A percentile compares a stretch with the other conserved stretches of the same genome.
Conservation (phyloP, 1,140 invertebrate genomes). For the Proctacanthus coquilletti region DNA sequence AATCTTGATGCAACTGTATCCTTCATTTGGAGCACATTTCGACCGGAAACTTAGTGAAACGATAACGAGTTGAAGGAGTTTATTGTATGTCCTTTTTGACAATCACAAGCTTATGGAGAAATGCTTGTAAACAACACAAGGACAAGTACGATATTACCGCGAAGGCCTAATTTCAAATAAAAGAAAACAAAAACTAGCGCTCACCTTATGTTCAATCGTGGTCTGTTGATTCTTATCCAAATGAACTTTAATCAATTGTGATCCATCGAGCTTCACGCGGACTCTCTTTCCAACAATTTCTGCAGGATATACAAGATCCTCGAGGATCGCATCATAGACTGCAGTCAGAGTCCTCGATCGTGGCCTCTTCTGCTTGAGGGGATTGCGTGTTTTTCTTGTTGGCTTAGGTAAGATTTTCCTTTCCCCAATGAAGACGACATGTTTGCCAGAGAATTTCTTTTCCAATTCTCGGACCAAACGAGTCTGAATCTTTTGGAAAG, state of each 20-base stretch:
- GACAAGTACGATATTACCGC: constrained; percentile 10
- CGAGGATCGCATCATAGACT: constrained; percentile 93
- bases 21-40: too few relatives aligned
- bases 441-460: constrained; percentile 98
- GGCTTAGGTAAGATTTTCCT: constrained; percentile 97
- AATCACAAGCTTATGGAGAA: constrained; percentile 13
- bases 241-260: constrained; percentile 94
- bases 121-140: constrained; percentile 21
- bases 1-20: too few relatives aligned
- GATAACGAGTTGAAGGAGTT: constrained; percentile 24
- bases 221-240: constrained; percentile 97
- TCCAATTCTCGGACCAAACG: constrained; percentile 93
- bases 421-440: constrained; percentile 97
- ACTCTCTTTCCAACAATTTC: constrained; percentile 99
- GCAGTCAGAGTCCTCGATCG: constrained; percentile 84
- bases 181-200: constrained; percentile 8
- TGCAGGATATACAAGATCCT: constrained; percentile 96
- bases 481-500: constrained; percentile 96
- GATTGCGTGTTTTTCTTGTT: constrained; percentile 83
- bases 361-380: constrained; percentile 96
- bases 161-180: not conserved
- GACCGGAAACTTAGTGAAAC: constrained; percentile 6
- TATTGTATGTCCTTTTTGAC: constrained; percentile 21
- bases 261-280: constrained; percentile 88
- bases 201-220: constrained; percentile 97